A percentile compares a stretch with the other conserved stretches of the same genome.
Evolutionary conservation across 2,888 invertebrate genomes (phyloP).

Genomic region (Dascillus cervinus): DNA sequence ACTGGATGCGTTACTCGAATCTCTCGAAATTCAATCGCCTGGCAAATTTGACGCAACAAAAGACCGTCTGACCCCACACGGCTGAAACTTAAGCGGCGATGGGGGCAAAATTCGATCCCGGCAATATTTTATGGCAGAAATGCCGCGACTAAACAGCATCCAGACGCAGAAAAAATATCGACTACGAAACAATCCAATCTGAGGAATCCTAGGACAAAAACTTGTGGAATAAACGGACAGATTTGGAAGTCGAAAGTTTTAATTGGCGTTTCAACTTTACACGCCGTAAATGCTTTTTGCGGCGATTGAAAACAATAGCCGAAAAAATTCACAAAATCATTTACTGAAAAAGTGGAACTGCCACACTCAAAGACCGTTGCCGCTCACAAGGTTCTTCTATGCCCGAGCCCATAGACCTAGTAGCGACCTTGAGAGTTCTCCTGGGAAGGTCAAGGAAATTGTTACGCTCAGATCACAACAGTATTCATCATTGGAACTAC

Average conservation of each 20-base stretch:
- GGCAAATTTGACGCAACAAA: slow-evolving; percentile 25
- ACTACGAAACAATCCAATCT: slow-evolving; percentile 11
- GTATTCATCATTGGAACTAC: background rate
- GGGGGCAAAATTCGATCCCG: slow-evolving; percentile 21
- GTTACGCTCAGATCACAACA: slow-evolving; percentile 18
- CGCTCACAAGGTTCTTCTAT: background rate
- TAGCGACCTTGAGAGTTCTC: background rate
- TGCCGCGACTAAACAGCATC: slow-evolving; percentile 19
- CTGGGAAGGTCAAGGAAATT: slow-evolving; percentile 23
- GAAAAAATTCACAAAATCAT: too few relatives aligned
- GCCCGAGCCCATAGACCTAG: background rate
- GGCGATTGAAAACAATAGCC: too few relatives aligned
- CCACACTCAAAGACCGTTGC: too few relatives aligned
- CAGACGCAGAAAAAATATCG: slow-evolving; percentile 22
- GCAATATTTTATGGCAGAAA: slow-evolving; percentile 21
- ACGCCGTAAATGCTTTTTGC: too few relatives aligned
- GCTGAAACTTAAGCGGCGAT: slow-evolving; percentile 20
- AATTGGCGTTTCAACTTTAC: too few relatives aligned
- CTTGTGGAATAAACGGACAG: slow-evolving; percentile 8
- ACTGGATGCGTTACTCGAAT: too few relatives aligned
- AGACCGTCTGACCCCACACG: slow-evolving; percentile 22
- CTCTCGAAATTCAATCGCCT: slow-evolving; percentile 22
- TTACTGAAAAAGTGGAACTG: too few relatives aligned
- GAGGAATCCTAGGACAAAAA: slow-evolving; percentile 14
- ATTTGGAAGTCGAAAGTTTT: slow-evolving; percentile 9